Evolutionary conservation across 2,113 vertebrate species (phyloP), one percentile per base, ranked within the genome.

Genomic region (Colaptes auratus): DNA sequence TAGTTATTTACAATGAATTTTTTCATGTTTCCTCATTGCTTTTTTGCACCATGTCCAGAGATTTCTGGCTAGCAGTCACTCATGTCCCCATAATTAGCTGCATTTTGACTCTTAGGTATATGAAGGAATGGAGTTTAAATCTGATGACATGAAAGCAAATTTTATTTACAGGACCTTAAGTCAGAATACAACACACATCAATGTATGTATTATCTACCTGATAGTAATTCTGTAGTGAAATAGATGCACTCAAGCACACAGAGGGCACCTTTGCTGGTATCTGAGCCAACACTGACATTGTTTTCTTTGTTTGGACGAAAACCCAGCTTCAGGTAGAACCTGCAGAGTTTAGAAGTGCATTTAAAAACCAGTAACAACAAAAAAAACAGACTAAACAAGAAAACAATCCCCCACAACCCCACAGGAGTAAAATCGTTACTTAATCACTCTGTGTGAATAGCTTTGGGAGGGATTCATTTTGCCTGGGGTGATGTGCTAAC

Each of bases 181-280:
- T 9, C 9, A 13, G 33, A 74, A n/a, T 48, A 23, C 16, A 64
- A 74, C 13, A 24, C 16, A 36, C 16, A 61, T 35, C 52, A 71
- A 31, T 3, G 16, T 35, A n/a, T 50, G 28, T 17, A 10, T 18
- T 67, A 6, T 12, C 27, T 61, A 23, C 10, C 13, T 0, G 1
- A 12, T 25, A 35, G 7, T 46, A 50, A 36, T 50, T 70, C 52
- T 42, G 4, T 11, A 42, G 2, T 3, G 60, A 46, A 67, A 30
- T 11, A 58, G 2, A 44, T 21, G 3, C 4, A 23, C 24, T 73
- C 27, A 33, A 28, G 17, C 30, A 53, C 28, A 15, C 0, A 1
- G 0, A n/a, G 39, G 25, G 23, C 31, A 33, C 39, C 16, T 8
- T 0, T 60, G 36, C 63, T 25, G 39, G 53, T 15, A 12, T 44